phyloP scores from a whole-genome alignment of 2,888 invertebrate species.

The Cerastoderma edule region DNA sequence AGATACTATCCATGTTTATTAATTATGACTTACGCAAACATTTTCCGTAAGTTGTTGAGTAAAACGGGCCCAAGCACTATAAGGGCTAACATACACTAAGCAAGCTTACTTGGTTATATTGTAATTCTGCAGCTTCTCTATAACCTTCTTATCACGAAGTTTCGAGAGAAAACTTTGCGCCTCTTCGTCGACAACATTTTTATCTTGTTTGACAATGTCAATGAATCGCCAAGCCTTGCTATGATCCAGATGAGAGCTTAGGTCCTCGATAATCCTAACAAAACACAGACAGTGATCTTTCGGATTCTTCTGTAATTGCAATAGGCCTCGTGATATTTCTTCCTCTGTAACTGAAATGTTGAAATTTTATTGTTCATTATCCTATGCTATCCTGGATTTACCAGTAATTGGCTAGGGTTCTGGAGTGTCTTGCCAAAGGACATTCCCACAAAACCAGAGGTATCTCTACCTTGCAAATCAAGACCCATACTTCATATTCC shows the following conservation, averaged over 20 bases:
- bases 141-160: constrained; percentile 65
- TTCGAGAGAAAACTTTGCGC: constrained; percentile 62
- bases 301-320: constrained; percentile 60
- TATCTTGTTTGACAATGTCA: constrained; percentile 58
- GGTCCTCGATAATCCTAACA: constrained; percentile 69
- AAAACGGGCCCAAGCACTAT: too few species aligned
- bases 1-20: too few species aligned
- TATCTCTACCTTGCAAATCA: too few species aligned
- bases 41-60: too few species aligned
- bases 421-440: too few species aligned
- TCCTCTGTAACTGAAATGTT: constrained; percentile 68
- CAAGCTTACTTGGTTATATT: constrained; percentile 48
- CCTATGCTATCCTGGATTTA: too few species aligned
- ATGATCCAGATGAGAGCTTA: constrained; percentile 63
- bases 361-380: too few species aligned
- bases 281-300: constrained; percentile 69
- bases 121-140: constrained; percentile 47
- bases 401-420: too few species aligned
- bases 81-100: too few species aligned
- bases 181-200: constrained; percentile 58
- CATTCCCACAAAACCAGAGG: too few species aligned
- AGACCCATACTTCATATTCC: too few species aligned
- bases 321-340: constrained; percentile 67
- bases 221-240: constrained; percentile 65
- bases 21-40: too few species aligned